Base-by-base conservation (phyloP, 1,140 invertebrate genomes). In the Nebria ingens region DNA sequence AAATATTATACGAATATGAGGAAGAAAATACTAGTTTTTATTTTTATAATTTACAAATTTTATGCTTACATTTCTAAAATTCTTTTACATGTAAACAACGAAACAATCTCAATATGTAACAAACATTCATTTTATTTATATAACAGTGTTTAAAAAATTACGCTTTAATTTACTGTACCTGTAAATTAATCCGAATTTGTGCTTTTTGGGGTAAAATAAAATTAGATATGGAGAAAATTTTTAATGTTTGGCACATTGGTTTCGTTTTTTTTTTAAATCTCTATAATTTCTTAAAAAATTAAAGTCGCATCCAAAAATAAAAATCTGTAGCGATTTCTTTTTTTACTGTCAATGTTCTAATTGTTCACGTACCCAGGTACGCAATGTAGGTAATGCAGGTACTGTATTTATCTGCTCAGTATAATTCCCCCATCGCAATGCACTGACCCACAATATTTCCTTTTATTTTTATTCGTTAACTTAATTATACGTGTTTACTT, bases 181-280 rank as follows among this genome's bases (percentile, higher is more conserved):
- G 40, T 45, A 45, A 45, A 45, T 4, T 45, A 45, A 45, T 17
- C 40, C 40, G 17, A 17, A 34, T 45, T 45, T 45, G 40, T 45
- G 40, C 40, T 45, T 12, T 17, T 11, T 45, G 6, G 9, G 4
- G 6, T 11, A 45, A 4, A 4, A 45, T 12, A 12, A 12, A 11
- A 4, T 17, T 11, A 45, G 15, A 45, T 11, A 45, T 12, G 4
- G 6, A 4, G 17, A 45, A 12, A 45, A 45, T 11, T 12, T 45
- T 45, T 4, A 17, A 45, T 45, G 40, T 45, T 45, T 45, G 40
- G 40, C 40, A 45, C 40, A 17, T 45, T 17, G 40, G 40, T 45
- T 45, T 45, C 40, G 40, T 45, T 45, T 12, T 9, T 45, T 12
- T 12, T 45, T 9, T 45, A 12, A 17, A 29, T 45, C 17, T 45